Percentiles rank a stretch among this genome's conserved stretches.
Conservation (phyloP, 2,888 invertebrate genomes). For the Micropterix aruncella region DNA sequence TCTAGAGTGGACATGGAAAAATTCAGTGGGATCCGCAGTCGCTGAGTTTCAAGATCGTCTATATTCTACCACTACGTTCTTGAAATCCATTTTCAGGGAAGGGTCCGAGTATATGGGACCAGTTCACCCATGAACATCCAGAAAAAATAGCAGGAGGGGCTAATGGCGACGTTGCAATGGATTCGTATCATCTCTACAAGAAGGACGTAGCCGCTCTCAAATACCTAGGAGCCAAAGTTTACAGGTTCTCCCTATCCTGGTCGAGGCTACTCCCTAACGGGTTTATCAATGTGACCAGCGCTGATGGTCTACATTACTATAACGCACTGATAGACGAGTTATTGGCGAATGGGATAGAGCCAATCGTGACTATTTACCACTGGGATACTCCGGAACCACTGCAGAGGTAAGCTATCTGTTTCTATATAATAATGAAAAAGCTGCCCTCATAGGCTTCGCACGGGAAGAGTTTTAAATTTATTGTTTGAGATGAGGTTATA, state of each 20-base stretch:
- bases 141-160: slow-evolving; percentile 35
- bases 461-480: too few relatives aligned
- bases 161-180: slow-evolving; percentile 50
- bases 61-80: too few relatives aligned
- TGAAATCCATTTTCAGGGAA: slow-evolving; percentile 34
- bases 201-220: slow-evolving; percentile 44
- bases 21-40: too few relatives aligned
- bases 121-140: slow-evolving; percentile 37
- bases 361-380: slow-evolving; percentile 36
- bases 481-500: too few relatives aligned
- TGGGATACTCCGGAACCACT: slow-evolving; percentile 28
- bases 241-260: slow-evolving; percentile 53
- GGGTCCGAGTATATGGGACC: slow-evolving; percentile 55
- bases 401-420: too few relatives aligned
- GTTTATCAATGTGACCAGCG: slow-evolving; percentile 26
- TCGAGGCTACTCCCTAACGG: slow-evolving; percentile 50
- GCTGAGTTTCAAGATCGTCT: too few relatives aligned
- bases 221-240: slow-evolving; percentile 38
- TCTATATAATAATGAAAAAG: too few relatives aligned
- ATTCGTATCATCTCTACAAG: slow-evolving; percentile 48
- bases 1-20: too few relatives aligned
- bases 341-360: slow-evolving; percentile 28
- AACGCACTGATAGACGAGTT: slow-evolving; percentile 35
- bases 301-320: slow-evolving; percentile 36
- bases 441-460: too few relatives aligned